Conservation (phyloP, 2,797 vertebrate genomes). For the Jordanella pulchra region DNA sequence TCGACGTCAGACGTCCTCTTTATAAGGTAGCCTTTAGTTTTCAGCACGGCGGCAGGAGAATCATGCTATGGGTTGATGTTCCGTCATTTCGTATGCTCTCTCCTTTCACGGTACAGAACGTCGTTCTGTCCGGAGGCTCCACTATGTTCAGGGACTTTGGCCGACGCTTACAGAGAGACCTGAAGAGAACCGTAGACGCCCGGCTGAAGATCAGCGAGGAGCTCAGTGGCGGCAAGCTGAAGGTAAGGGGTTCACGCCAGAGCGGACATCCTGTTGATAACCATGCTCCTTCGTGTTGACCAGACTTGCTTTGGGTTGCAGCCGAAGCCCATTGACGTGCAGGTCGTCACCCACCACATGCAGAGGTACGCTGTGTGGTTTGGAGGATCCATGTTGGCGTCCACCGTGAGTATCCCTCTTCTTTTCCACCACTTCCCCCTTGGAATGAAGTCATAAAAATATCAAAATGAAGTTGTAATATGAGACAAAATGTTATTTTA, state of each 20-base stretch:
- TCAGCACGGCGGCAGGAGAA: neutral
- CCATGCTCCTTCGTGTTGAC: neutral
- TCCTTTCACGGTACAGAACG: slow-evolving; percentile 80
- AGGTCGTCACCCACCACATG: slow-evolving; percentile 98
- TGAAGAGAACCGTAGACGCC: slow-evolving; percentile 96
- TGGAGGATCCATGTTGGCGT: slow-evolving; percentile 98
- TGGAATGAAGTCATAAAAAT: too few relatives aligned
- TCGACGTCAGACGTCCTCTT: slow-evolving; percentile 94
- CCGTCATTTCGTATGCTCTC: too few relatives aligned
- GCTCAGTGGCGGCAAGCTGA: slow-evolving; percentile 94
- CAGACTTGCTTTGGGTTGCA: slow-evolving; percentile 40
- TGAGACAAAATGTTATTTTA: too few relatives aligned
- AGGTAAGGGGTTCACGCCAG: slow-evolving; percentile 74
- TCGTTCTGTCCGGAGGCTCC: slow-evolving; percentile 96
- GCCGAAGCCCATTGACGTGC: slow-evolving; percentile 98
- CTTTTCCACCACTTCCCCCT: too few relatives aligned
- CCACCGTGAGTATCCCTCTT: slow-evolving; percentile 86
- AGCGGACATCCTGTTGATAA: too few relatives aligned
- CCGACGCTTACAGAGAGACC: slow-evolving; percentile 93
- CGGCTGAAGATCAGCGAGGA: slow-evolving; percentile 96
- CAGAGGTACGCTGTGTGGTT: slow-evolving; percentile 99
- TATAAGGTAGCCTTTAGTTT: slow-evolving; percentile 87
- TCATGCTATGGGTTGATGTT: neutral
- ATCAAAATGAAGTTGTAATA: too few relatives aligned
- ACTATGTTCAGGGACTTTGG: slow-evolving; percentile 99